phyloP scores from a whole-genome alignment of 2,797 vertebrate species.

The Brachyrhaphis roseni region DNA sequence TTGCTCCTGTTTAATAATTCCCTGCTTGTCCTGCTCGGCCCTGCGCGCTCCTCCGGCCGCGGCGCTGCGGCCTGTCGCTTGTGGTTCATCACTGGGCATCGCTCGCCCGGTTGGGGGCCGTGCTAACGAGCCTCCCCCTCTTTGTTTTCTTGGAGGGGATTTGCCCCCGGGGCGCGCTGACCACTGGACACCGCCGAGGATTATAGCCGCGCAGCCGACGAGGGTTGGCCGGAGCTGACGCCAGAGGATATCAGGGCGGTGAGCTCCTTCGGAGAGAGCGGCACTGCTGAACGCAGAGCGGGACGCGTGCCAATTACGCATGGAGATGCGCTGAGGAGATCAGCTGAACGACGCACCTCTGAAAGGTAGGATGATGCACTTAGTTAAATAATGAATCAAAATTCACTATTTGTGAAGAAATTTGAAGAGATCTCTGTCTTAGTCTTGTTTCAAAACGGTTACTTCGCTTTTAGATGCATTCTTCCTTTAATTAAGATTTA shows the following conservation, averaged over 20 bases:
- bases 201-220: conserved; percentile 52
- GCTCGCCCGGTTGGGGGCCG: conserved; percentile 72
- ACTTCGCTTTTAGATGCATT: neutral
- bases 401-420: neutral
- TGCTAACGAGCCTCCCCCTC: conserved; percentile 77
- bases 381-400: neutral
- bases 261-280: conserved; percentile 19
- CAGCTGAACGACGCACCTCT: neutral
- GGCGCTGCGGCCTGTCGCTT: conserved; percentile 75
- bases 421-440: neutral
- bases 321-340: conserved; percentile 40
- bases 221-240: conserved; percentile 33
- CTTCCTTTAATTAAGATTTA: neutral
- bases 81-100: conserved; percentile 72
- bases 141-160: conserved; percentile 57
- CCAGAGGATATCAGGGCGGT: conserved; percentile 38
- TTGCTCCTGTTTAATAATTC: conserved; percentile 44
- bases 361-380: conserved; percentile 42
- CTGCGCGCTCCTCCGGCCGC: conserved; percentile 46
- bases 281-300: neutral
- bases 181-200: conserved; percentile 56
- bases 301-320: conserved; percentile 49
- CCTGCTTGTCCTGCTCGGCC: conserved; percentile 9
- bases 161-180: conserved; percentile 71
- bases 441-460: neutral